Conservation (phyloP, 2,888 invertebrate species). For the Sarcophaga rosellei region DNA sequence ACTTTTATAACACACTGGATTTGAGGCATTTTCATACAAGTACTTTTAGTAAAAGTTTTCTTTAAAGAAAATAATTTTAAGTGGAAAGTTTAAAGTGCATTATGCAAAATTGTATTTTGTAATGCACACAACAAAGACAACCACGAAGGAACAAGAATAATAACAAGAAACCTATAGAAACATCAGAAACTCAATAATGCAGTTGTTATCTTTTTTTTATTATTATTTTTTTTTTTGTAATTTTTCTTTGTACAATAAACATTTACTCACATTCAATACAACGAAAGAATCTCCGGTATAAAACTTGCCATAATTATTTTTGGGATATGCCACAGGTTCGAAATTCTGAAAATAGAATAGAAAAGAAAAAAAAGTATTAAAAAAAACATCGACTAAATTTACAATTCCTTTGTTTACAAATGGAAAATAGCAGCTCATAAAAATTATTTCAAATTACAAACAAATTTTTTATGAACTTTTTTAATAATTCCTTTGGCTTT, state of each 20-base stretch:
- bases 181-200: slow-evolving; percentile 11
- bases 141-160: background rate
- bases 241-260: background rate
- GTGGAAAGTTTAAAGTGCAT: slow-evolving; percentile 45
- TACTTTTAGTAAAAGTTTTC: background rate
- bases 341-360: slow-evolving; percentile 84
- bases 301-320: slow-evolving; percentile 90
- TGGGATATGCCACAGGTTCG: slow-evolving; percentile 88
- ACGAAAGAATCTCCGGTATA: slow-evolving; percentile 94
- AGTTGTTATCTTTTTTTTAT: slow-evolving; percentile 33
- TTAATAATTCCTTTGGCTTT: slow-evolving; percentile 9
- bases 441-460: slow-evolving; percentile 13
- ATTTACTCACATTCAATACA: slow-evolving; percentile 86
- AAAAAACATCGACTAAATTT: background rate
- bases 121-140: background rate
- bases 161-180: background rate
- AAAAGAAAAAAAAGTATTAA: slow-evolving; percentile 26
- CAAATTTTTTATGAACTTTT: background rate
- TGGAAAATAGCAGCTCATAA: slow-evolving; percentile 23
- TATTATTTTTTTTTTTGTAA: background rate
- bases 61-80: background rate
- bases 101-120: slow-evolving; percentile 47
- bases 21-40: background rate
- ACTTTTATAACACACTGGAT: slow-evolving; percentile 16
- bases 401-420: slow-evolving; percentile 16